Conservation (phyloP, 1,140 invertebrate species). For the Octopus bimaculoides region DNA sequence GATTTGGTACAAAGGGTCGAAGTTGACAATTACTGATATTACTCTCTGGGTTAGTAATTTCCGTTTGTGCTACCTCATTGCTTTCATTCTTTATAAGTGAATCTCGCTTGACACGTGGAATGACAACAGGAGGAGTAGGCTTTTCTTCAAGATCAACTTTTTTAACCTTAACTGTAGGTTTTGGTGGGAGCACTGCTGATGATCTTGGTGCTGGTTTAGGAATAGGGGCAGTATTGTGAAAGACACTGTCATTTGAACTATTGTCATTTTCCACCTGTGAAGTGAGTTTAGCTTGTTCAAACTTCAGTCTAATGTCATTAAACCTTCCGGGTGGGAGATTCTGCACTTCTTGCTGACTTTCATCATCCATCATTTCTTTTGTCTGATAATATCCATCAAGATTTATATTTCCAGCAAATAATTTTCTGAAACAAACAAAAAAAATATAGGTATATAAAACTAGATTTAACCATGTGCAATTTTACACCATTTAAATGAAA, state of each 20-base stretch:
- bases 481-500: no score
- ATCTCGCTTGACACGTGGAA: not conserved
- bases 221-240: not conserved
- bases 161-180: not conserved
- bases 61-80: no score
- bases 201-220: not conserved
- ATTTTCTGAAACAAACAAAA: no score
- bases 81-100: not conserved
- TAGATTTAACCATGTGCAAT: no score
- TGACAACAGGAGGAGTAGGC: not conserved
- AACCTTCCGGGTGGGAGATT: slow-evolving; percentile 14
- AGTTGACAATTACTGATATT: no score
- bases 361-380: slow-evolving; percentile 15
- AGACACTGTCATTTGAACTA: not conserved
- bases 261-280: not conserved
- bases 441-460: no score
- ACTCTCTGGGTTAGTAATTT: no score
- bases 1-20: no score
- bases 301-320: slow-evolving; percentile 9
- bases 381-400: not conserved
- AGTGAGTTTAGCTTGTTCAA: not conserved
- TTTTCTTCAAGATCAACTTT: not conserved
- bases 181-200: not conserved
- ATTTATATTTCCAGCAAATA: no score
- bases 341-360: no score